These are phyloP conservation scores for Hemiscyllium ocellatum DNA, from an alignment of 2,113 vertebrate species.

Conservation along the genomic window DNA sequence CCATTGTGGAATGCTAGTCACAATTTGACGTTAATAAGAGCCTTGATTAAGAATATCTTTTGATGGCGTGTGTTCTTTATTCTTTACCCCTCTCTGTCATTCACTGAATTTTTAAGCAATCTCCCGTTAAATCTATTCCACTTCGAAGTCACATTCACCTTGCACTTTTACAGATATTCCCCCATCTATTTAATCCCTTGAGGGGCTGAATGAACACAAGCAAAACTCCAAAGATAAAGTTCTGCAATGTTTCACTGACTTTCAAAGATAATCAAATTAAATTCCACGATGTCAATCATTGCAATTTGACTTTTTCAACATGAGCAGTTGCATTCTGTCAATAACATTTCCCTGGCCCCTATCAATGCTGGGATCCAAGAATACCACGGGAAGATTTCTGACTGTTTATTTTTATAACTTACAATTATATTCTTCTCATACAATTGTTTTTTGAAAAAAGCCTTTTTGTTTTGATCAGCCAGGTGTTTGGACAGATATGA, in stretches of 20 bases:
- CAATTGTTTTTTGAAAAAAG: background rate
- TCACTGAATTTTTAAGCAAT: too few relatives aligned
- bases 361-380: too few relatives aligned
- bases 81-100: background rate
- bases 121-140: background rate
- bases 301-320: background rate
- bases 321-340: background rate
- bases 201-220: background rate
- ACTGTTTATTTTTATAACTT: background rate
- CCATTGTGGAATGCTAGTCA: background rate
- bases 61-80: background rate
- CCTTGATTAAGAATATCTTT: background rate
- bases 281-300: slow-evolving; percentile 1
- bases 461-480: background rate
- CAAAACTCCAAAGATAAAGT: slow-evolving; percentile 8
- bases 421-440: background rate
- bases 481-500: background rate
- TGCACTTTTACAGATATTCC: background rate
- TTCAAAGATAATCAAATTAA: slow-evolving; percentile 17
- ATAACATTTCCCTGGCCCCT: background rate
- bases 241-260: slow-evolving; percentile 16
- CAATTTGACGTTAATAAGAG: background rate
- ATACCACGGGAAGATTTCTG: background rate
- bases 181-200: background rate
- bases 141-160: background rate